Percentiles rank a stretch among this genome's conserved stretches.
These are phyloP conservation scores for Idaea dimidiata DNA, from an alignment of 2,888 invertebrate genomes.

Conservation along the genomic window DNA sequence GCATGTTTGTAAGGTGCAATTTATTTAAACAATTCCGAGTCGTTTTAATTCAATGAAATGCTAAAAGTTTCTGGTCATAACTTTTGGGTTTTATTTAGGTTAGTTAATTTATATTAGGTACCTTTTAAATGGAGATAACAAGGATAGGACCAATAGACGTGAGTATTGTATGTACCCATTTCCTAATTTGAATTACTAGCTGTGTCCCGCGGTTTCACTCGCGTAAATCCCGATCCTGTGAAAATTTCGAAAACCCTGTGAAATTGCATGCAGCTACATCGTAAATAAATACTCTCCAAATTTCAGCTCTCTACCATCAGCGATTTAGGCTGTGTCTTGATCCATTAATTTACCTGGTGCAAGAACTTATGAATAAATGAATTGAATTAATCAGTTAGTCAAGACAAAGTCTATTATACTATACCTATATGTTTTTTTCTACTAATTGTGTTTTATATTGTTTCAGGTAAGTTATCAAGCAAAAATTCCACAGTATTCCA, in stretches of 20 bases:
- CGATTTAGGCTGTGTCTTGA: too few species aligned
- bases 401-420: too few species aligned
- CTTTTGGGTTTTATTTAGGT: constrained; percentile 1
- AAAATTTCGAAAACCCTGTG: too few species aligned
- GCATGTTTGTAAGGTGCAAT: neutral
- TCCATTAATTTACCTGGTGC: too few species aligned
- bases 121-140: constrained; percentile 1
- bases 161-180: neutral
- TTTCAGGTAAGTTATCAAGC: neutral
- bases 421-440: too few species aligned
- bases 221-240: too few species aligned
- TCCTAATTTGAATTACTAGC: neutral
- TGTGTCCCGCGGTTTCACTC: too few species aligned
- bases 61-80: neutral
- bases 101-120: neutral
- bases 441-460: neutral
- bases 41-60: constrained; percentile 1
- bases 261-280: too few species aligned
- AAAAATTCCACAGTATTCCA: neutral
- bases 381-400: too few species aligned
- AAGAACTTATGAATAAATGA: too few species aligned
- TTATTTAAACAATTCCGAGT: neutral
- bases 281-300: too few species aligned
- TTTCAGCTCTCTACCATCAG: too few species aligned
- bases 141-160: neutral